phyloP scores from a whole-genome alignment of 2,888 invertebrate genomes.

The Cepaea hortensis region DNA sequence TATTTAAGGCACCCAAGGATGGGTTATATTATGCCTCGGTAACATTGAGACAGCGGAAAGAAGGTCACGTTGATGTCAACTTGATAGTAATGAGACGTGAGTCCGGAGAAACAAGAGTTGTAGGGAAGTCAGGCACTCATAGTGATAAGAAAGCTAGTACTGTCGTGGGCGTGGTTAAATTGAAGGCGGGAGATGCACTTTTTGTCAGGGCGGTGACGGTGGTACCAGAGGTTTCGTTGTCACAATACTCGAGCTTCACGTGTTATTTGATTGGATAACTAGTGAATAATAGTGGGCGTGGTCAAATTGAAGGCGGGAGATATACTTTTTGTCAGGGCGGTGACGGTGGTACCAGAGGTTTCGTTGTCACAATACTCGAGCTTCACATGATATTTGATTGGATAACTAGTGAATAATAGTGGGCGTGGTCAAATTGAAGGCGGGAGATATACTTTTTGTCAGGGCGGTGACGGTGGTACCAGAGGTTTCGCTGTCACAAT shows the following conservation, averaged over 20 bases:
- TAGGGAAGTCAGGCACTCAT: neutral
- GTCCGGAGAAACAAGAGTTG: neutral
- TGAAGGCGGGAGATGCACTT: conserved; percentile 1
- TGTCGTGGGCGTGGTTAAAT: neutral
- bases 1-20: conserved; percentile 3
- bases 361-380: conserved; percentile 2
- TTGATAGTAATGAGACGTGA: neutral
- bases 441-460: conserved; percentile 14
- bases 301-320: neutral
- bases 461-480: neutral
- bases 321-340: neutral
- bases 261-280: neutral
- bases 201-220: neutral
- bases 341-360: neutral
- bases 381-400: conserved; percentile 2
- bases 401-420: neutral
- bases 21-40: neutral
- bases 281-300: neutral
- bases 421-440: neutral
- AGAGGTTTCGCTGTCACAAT: neutral
- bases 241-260: conserved; percentile 8
- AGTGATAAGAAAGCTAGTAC: neutral
- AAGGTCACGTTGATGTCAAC: neutral
- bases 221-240: neutral
- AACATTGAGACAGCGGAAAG: neutral